Conservation (phyloP, 2,797 vertebrate genomes). For the Megalops cyprinoides region DNA sequence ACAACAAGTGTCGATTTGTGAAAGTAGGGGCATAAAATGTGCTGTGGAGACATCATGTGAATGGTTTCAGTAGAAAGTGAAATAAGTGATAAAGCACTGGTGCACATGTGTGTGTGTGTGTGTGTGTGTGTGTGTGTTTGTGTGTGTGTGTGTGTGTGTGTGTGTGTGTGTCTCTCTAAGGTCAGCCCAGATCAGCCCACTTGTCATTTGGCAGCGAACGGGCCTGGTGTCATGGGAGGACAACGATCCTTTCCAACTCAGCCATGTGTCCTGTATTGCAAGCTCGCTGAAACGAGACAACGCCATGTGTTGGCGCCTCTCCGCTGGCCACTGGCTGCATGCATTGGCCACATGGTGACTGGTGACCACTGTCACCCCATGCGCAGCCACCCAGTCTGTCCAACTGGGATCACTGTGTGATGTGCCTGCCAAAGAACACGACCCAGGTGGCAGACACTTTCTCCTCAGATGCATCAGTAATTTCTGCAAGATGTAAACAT, state of each 20-base stretch:
- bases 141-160: neutral
- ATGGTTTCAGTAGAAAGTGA: neutral
- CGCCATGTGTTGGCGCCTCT: constrained; percentile 40
- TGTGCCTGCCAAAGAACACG: constrained; percentile 22
- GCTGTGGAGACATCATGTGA: neutral
- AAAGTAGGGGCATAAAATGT: neutral
- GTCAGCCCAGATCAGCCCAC: constrained; percentile 30
- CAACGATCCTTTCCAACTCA: constrained; percentile 39
- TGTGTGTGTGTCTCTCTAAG: constrained; percentile 8
- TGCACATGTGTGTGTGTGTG: neutral
- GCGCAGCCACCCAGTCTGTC: constrained; percentile 13
- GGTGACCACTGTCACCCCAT: constrained; percentile 1
- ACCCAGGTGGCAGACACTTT: neutral
- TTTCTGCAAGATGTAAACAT: constrained; percentile 16
- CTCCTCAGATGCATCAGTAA: constrained; percentile 10
- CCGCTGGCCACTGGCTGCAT: constrained; percentile 37
- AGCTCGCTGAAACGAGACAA: constrained; percentile 41
- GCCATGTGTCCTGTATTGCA: constrained; percentile 47
- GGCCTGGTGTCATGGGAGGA: constrained; percentile 41
- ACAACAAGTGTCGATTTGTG: neutral
- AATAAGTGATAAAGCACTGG: constrained; percentile 3
- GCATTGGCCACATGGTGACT: constrained; percentile 12
- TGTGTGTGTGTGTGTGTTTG: neutral
- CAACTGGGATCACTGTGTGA: neutral
- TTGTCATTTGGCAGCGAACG: constrained; percentile 50